A percentile compares a stretch with the other conserved stretches of the same genome.
Evolutionary conservation across 2,888 invertebrate species (phyloP).

Genomic region (Cheilosia pagana): DNA sequence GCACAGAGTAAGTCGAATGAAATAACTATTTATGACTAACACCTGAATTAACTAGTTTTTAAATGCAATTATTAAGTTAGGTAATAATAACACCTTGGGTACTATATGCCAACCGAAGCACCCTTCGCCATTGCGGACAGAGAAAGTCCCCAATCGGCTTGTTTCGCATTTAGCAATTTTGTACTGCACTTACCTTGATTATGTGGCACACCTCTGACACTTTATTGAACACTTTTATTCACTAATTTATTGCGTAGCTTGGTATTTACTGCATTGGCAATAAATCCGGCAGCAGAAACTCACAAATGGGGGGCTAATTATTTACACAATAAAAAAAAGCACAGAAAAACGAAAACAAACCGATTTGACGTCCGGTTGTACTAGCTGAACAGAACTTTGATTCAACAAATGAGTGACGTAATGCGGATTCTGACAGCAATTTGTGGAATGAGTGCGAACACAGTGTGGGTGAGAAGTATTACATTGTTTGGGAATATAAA

Average conservation of each 20-base stretch:
- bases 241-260: conserved; percentile 40
- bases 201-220: conserved; percentile 54
- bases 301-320: conserved; percentile 36
- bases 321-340: conserved; percentile 44
- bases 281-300: conserved; percentile 26
- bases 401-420: conserved; percentile 47
- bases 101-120: conserved; percentile 11
- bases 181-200: conserved; percentile 48
- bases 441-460: conserved; percentile 24
- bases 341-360: conserved; percentile 46
- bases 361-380: conserved; percentile 52
- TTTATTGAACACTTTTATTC: conserved; percentile 50
- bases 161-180: conserved; percentile 57
- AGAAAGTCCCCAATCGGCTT: conserved; percentile 63
- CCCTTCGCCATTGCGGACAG: conserved; percentile 3
- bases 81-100: neutral
- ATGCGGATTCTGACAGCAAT: conserved; percentile 29
- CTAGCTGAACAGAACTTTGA: conserved; percentile 65
- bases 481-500: neutral
- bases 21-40: neutral
- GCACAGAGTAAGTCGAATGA: conserved; percentile 55
- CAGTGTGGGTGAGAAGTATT: conserved; percentile 38
- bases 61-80: neutral
- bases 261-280: conserved; percentile 42
- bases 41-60: neutral